Evolutionary conservation across 2,888 invertebrate genomes (phyloP), one percentile per base, ranked within the genome.

Genomic region (Plagodis dolabraria): DNA sequence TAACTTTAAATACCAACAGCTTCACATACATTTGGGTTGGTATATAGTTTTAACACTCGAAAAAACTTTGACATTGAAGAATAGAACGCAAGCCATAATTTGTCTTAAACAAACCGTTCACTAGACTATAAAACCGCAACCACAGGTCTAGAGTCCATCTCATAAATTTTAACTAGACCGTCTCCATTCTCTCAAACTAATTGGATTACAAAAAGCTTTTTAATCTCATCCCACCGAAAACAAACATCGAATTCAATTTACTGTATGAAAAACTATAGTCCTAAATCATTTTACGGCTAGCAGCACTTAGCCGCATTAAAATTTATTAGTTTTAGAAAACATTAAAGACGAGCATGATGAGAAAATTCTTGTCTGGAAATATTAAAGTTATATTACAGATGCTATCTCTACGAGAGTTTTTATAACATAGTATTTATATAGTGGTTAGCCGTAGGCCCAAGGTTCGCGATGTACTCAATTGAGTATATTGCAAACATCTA

Each of bases 181-280:
- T 36, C 35, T 43, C 46, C 6, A 47, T 52, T 44, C 47, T 57
- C 5, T 11, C 22, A 33, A 36, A 57, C 46, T 47, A 38, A 47
- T 46, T 53, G 49, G 53, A 50, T 46, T 50, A 53, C 33, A 12
- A 54, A 58, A 55, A 51, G 34, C 47, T 34, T 50, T 50, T 33
- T 50, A 33, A 53, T 59, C 44, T 38, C 22, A 11, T 45, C 12
- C 33, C 6, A 43, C 10, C 5, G 33, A 49, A 47, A 47, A 47
- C 46, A 54, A 59, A 54, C 46, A 54, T 54, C 12, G 51, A 47
- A 51, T 51, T 54, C 42, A 55, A 55, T 60, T 51, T 60, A 11
- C 11, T 47, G 10, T 40, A 58, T 49, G 40, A 46, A 58, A 58
- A 58, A 53, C 49, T 53, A 47, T 44, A 51, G 33, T 11, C 35